phyloP scores from a whole-genome alignment of 2,113 vertebrate genomes.

The Eptesicus fuscus region DNA sequence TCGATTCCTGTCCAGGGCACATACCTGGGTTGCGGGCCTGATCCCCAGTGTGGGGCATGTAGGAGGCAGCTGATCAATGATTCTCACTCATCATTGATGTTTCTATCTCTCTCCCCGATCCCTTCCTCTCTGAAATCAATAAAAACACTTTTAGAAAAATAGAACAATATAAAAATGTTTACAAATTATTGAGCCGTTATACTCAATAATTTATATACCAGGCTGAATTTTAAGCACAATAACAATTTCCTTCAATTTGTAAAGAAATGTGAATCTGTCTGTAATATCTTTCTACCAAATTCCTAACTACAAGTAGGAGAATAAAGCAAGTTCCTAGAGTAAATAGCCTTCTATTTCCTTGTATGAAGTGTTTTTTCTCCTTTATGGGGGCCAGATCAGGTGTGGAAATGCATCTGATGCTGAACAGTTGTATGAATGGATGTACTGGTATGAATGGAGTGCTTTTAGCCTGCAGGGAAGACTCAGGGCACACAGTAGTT shows the following conservation, averaged over 20 bases:
- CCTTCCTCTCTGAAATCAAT: too few species aligned
- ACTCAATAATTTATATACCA: constrained; percentile 18
- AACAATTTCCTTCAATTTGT: background rate
- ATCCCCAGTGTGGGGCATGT: too few species aligned
- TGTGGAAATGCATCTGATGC: background rate
- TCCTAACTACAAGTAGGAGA: background rate
- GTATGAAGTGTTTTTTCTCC: background rate
- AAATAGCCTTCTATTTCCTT: background rate
- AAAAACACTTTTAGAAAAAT: too few species aligned
- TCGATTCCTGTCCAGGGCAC: too few species aligned
- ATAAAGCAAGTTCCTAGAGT: background rate
- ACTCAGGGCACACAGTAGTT: background rate
- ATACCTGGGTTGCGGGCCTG: too few species aligned
- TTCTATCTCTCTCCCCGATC: too few species aligned
- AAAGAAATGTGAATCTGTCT: background rate
- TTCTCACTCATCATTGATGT: too few species aligned
- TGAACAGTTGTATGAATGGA: background rate
- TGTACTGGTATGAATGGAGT: background rate
- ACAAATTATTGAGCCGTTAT: background rate
- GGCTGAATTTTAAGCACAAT: background rate
- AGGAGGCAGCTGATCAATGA: too few species aligned
- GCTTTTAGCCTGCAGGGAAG: background rate
- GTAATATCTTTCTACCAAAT: background rate
- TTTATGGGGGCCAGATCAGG: background rate
- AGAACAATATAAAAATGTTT: background rate